Evolutionary conservation across 2,888 invertebrate genomes (phyloP), one percentile per base, ranked within the genome.

Genomic region (Zygothrica quintamaculata): DNA sequence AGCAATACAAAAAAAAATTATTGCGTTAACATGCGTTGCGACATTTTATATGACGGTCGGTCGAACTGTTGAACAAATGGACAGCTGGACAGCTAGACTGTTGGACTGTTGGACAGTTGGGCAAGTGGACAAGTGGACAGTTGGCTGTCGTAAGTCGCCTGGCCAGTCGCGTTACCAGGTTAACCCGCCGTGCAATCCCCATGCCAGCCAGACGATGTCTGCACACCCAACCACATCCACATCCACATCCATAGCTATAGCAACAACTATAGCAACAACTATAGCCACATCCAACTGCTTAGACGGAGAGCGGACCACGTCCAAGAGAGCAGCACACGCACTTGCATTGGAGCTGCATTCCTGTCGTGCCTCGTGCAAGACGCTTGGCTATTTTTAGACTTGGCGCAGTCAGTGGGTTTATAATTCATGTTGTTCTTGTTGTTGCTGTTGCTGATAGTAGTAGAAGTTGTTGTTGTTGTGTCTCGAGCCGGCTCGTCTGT

Each of bases 11-110:
- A n/a, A n/a, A n/a, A 60, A 76, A 72, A 74, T 80, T 71, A 84
- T 78, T 74, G 82, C 77, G 66, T 79, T 77, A 84, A 82, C 82
- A 80, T 72, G 80, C 74, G 59, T 73, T 81, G 79, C 75, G 73
- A 81, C 77, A 79, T 84, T 81, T 75, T 81, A 72, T 82, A 74
- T 74, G 79, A 75, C 65, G 72, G 62, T 72, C 53, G 60, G n/a
- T 50, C 22, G 26, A 5, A 1, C 4, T 13, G 13, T 26, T 26
- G 8, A 36, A 15, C 34, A 18, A 29, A 16, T 16, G 18, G 18
- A 22, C 18, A 22, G 18, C 5, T 22, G 18, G 18, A 22, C 18
- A 5, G 5, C 5, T 2, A 5, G 18, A 2, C 18, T n/a, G 12
- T 26, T 26, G 8, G 47, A 15, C 34, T n/a, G 39, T 13, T 16